Evolutionary conservation across 2,888 invertebrate species (phyloP).

Genomic region (Eutolmus rufibarbis): DNA sequence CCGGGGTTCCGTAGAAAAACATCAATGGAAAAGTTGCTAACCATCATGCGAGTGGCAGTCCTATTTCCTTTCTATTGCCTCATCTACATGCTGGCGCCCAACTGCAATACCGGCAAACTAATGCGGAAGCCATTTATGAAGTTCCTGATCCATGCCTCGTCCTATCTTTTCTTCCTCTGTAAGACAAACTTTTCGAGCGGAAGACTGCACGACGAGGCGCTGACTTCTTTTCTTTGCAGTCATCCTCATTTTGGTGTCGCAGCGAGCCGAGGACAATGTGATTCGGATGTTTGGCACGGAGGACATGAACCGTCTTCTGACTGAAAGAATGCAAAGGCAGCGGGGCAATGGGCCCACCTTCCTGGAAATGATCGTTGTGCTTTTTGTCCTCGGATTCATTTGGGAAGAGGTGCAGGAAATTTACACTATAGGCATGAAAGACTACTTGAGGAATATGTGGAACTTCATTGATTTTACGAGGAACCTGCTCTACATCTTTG

Average conservation of each 20-base stretch:
- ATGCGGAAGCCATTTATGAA: slow-evolving; percentile 97
- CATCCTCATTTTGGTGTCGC: slow-evolving; percentile 89
- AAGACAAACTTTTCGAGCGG: slow-evolving; percentile 61
- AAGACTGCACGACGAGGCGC: neutral
- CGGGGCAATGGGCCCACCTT: slow-evolving; percentile 86
- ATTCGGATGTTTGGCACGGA: slow-evolving; percentile 77
- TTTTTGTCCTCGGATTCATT: slow-evolving; percentile 88
- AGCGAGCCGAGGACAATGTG: slow-evolving; percentile 82
- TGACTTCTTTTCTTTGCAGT: slow-evolving; percentile 66
- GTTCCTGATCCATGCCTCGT: slow-evolving; percentile 92
- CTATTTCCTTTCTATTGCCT: slow-evolving; percentile 88
- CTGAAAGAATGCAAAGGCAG: slow-evolving; percentile 73
- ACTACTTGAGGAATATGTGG: slow-evolving; percentile 93
- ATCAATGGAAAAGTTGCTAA: slow-evolving; percentile 74
- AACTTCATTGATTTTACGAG: slow-evolving; percentile 95
- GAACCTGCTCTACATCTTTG: slow-evolving; percentile 83
- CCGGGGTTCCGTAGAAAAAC: slow-evolving; percentile 90
- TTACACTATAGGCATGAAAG: slow-evolving; percentile 83
- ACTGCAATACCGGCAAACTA: slow-evolving; percentile 78
- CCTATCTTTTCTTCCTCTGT: slow-evolving; percentile 93
- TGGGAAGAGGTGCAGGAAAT: slow-evolving; percentile 93
- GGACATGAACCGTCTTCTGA: slow-evolving; percentile 69
- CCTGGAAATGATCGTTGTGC: slow-evolving; percentile 80
- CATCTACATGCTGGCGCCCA: slow-evolving; percentile 85
- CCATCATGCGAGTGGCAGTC: slow-evolving; percentile 77